Conservation (phyloP, 2,113 vertebrate genomes). For the Rhinogobius similis region DNA sequence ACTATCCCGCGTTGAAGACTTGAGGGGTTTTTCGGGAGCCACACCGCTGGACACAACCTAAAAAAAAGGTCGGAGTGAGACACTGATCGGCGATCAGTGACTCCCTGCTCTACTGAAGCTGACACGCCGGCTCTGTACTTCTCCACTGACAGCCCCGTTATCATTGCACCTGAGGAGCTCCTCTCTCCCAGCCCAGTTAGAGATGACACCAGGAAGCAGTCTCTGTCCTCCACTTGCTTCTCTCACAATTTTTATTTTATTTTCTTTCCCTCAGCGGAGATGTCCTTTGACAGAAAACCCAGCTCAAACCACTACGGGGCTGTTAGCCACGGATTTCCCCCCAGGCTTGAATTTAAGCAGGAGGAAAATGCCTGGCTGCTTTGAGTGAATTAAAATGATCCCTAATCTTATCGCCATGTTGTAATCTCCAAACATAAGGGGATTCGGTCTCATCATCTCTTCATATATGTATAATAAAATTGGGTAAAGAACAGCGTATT, state of each 20-base stretch:
- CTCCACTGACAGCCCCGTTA: conserved; percentile 65
- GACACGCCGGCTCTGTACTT: conserved; percentile 68
- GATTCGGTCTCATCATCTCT: conserved; percentile 22
- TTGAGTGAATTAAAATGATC: conserved; percentile 66
- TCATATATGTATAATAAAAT: conserved; percentile 31
- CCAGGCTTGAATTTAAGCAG: conserved; percentile 60
- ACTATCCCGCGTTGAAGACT: too few relatives aligned
- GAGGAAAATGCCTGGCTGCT: conserved; percentile 54
- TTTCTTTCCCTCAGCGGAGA: conserved; percentile 48
- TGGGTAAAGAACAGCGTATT: conserved; percentile 5
- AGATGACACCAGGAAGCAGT: conserved; percentile 71
- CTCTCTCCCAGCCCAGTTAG: conserved; percentile 72
- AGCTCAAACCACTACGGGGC: conserved; percentile 50
- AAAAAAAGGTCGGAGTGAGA: too few relatives aligned
- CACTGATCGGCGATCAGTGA: too few relatives aligned
- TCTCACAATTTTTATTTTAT: conserved; percentile 51
- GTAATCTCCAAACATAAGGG: conserved; percentile 50
- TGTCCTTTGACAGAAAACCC: conserved; percentile 69
- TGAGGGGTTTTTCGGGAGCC: too few relatives aligned
- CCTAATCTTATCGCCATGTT: conserved; percentile 41
- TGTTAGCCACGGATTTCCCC: conserved; percentile 66
- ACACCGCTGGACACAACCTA: too few relatives aligned
- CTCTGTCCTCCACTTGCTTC: conserved; percentile 26
- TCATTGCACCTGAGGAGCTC: conserved; percentile 66
- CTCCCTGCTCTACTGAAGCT: conserved; percentile 9